These are phyloP conservation scores for Amyelois transitella DNA, from an alignment of 1,140 invertebrate genomes.

Conservation along the genomic window DNA sequence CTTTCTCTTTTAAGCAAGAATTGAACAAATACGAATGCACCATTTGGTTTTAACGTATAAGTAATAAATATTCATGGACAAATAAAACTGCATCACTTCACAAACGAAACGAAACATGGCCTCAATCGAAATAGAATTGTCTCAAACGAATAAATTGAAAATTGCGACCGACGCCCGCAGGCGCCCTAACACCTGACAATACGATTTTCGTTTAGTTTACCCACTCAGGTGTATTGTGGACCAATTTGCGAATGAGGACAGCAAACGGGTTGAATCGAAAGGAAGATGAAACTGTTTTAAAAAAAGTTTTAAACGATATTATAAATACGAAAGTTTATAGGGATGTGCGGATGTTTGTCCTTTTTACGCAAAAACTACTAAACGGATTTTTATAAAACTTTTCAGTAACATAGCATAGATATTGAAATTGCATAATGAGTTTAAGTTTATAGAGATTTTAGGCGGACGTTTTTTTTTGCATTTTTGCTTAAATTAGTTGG, in stretches of 20 bases:
- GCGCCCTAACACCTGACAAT: slow-evolving; percentile 1
- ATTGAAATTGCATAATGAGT: too few species aligned
- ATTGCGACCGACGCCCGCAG: not conserved
- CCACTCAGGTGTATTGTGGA: not conserved
- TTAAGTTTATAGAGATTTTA: too few species aligned
- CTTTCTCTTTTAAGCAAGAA: too few species aligned
- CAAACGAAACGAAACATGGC: not conserved
- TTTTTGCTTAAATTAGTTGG: too few species aligned
- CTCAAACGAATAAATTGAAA: slow-evolving; percentile 1
- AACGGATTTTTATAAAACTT: too few species aligned
- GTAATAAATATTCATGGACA: not conserved
- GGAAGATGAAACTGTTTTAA: not conserved
- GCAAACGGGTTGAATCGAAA: not conserved
- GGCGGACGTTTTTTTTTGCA: too few species aligned
- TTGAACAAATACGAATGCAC: too few species aligned
- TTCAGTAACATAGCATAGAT: too few species aligned
- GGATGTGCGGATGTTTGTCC: too few species aligned
- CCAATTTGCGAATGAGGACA: not conserved
- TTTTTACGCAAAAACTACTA: too few species aligned
- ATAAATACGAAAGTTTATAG: too few species aligned
- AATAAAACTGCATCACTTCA: not conserved
- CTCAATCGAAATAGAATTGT: not conserved
- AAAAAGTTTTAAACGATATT: too few species aligned
- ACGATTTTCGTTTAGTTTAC: not conserved
- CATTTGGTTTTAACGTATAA: not conserved